phyloP scores from a whole-genome alignment of 2,888 invertebrate species.

The Strigamia crassipes region DNA sequence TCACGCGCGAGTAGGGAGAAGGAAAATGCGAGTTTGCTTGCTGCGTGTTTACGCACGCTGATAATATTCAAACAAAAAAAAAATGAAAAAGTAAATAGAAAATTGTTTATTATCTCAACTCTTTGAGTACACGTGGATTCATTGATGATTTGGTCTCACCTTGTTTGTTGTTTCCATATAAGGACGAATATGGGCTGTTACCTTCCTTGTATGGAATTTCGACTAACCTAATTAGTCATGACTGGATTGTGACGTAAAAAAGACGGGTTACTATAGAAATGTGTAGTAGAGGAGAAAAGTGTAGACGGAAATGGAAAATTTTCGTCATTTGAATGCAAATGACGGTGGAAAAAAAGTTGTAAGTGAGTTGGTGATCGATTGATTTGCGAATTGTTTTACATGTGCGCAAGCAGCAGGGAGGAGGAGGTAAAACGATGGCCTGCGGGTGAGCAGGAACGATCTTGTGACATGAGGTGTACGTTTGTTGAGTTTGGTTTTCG shows the following conservation, averaged over 20 bases:
- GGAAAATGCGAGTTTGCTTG: neutral
- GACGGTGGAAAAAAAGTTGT: neutral
- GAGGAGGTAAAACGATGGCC: neutral
- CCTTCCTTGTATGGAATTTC: conserved; percentile 45
- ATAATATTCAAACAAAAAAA: neutral
- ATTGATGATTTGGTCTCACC: neutral
- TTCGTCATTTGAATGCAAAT: neutral
- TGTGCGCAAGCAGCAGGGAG: neutral
- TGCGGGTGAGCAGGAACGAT: neutral
- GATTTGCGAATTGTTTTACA: neutral
- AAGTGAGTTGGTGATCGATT: neutral
- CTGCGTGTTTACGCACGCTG: neutral
- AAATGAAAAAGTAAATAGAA: neutral
- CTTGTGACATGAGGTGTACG: neutral
- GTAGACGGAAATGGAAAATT: neutral
- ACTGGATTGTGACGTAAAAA: conserved; percentile 40
- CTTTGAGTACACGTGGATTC: neutral
- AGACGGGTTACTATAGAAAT: neutral
- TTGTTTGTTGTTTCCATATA: neutral
- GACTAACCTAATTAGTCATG: conserved; percentile 48
- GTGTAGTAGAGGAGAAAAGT: neutral
- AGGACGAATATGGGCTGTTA: conserved; percentile 34
- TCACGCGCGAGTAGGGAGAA: neutral
- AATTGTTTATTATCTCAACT: neutral
- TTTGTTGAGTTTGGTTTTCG: neutral